These are phyloP conservation scores for Tokudaia tokunoshimensis DNA, from an alignment of 2,797 vertebrate species.

Conservation along the genomic window DNA sequence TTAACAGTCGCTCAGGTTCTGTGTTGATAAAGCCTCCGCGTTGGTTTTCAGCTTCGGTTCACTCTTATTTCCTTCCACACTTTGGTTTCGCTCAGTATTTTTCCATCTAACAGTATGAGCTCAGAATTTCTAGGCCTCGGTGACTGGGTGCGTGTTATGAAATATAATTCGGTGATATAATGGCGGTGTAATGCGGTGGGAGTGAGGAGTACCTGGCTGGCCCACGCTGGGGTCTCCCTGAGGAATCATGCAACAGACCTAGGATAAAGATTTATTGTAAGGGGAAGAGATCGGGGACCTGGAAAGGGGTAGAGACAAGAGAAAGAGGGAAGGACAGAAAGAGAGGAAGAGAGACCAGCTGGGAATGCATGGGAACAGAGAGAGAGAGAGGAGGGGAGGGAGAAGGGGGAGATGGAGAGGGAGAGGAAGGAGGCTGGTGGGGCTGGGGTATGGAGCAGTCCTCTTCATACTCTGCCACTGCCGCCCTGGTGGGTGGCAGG, in stretches of 20 bases:
- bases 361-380: too few relatives aligned
- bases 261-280: not conserved
- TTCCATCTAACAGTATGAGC: not conserved
- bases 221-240: not conserved
- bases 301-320: not conserved
- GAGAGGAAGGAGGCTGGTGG: not conserved
- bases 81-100: not conserved
- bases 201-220: not conserved
- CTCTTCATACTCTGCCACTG: not conserved
- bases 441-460: not conserved
- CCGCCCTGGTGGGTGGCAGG: not conserved
- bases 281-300: not conserved
- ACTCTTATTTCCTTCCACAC: fast-evolving
- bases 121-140: not conserved
- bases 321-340: too few relatives aligned
- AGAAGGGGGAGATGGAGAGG: too few relatives aligned
- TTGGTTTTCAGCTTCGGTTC: not conserved
- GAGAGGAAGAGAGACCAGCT: too few relatives aligned
- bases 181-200: not conserved
- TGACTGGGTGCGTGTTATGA: not conserved
- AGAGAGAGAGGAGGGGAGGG: too few relatives aligned
- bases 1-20: not conserved
- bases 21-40: not conserved
- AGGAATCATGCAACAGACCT: not conserved
- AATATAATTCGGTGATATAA: not conserved